Evolutionary conservation across 2,888 invertebrate genomes (phyloP).

Genomic region (Pyrocoelia pectoralis): DNA sequence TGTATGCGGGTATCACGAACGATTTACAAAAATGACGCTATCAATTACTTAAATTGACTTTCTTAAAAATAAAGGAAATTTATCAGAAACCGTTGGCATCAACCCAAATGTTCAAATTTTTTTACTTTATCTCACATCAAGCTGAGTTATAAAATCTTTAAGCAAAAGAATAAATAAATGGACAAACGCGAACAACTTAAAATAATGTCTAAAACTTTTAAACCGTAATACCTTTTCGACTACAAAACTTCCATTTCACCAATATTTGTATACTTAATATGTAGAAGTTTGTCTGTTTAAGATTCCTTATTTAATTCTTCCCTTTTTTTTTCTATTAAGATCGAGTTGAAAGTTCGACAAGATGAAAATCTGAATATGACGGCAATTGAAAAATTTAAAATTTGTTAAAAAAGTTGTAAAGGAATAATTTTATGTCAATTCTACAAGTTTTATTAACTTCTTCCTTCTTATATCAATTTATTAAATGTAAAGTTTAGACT

Average conservation of each 20-base stretch:
- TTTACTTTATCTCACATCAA: not conserved
- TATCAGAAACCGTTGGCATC: not conserved
- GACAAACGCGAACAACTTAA: not conserved
- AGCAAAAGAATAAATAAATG: not conserved
- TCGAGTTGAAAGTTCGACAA: not conserved
- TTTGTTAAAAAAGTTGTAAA: not conserved
- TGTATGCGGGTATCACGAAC: not conserved
- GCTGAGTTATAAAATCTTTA: not conserved
- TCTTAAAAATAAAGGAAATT: not conserved
- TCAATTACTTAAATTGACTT: not conserved
- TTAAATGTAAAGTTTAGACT: slow-evolving; percentile 9
- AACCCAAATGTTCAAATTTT: not conserved
- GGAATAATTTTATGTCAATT: not conserved
- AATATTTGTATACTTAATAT: too few species aligned
- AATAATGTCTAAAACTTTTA: not conserved
- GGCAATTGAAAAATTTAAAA: not conserved
- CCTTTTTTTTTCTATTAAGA: not conserved
- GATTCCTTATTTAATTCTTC: not conserved
- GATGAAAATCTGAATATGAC: slow-evolving; percentile 1
- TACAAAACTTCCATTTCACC: too few species aligned
- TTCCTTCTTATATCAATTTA: slow-evolving; percentile 10
- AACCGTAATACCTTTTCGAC: too few species aligned
- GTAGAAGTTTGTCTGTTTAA: not conserved
- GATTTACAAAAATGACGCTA: not conserved
- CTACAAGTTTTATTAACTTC: slow-evolving; percentile 6